Base-by-base conservation (phyloP, 2,888 invertebrate genomes). In the Hesperia comma region DNA sequence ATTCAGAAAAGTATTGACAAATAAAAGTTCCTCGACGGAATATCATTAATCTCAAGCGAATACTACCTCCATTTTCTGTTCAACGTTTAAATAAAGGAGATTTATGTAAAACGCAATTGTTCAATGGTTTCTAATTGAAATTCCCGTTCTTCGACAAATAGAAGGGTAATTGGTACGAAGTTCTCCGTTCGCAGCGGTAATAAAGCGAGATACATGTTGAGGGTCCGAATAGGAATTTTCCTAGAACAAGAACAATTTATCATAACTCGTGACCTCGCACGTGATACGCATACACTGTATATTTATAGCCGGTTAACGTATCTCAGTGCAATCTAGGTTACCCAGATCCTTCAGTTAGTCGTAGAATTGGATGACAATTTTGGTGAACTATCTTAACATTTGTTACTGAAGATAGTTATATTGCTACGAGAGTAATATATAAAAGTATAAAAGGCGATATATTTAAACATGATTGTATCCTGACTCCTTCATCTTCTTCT, bases 201-300 rank as follows among this genome's bases (percentile, higher is more conserved):
- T 68, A 68, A 66, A 69, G 68, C 61, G 8, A 21, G 60, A 53
- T 53, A 51, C 64, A 58, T 60, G 68, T 63, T 68, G 66, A 70
- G 63, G 68, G 68, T 70, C 68, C 63, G 62, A 71, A 71, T 70
- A 68, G 69, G 69, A 71, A 72, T 75, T 72, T 73, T 71, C 71
- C 64, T 64, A 67, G 72, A 69, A 71, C 69, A 73, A 68, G 69
- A 64, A 67, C 71, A 68, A 82, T 82, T 78, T 81, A 83, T 84
- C 84, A 83, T 77, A 81, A 72, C 71, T 69, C 72, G 68, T 76
- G 83, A 78, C 77, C 77, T 72, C 74, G 79, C 73, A 81, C 85
- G 84, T 83, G 84, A 77, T 80, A 72, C 72, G 83, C 75, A 75
- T 84, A 76, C 78, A 79, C 71, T 72, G 79, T 75, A 79, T 83